phyloP scores from a whole-genome alignment of 2,797 vertebrate genomes.

The Pseudochirops cupreus region DNA sequence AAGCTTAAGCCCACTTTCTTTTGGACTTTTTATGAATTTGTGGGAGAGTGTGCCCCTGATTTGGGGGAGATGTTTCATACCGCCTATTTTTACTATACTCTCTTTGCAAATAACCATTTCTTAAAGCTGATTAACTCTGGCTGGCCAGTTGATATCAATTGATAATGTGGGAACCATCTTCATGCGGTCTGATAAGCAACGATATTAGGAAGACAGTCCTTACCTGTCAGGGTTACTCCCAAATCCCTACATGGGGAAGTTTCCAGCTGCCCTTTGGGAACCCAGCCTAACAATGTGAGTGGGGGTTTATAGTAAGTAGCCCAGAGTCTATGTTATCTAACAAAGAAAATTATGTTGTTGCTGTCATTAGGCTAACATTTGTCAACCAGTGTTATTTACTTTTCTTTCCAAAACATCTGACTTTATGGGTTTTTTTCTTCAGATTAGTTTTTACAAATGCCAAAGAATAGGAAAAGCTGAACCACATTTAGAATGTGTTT shows the following conservation, averaged over 20 bases:
- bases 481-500: neutral
- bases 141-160: neutral
- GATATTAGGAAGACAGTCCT: neutral
- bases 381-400: constrained; percentile 51
- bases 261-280: neutral
- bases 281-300: neutral
- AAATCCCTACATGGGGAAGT: neutral
- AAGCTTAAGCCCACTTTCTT: neutral
- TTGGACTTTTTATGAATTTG: neutral
- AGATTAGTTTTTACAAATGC: constrained; percentile 28
- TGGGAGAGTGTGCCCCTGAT: neutral
- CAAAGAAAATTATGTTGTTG: constrained; percentile 48
- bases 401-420: constrained; percentile 23
- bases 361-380: constrained; percentile 60
- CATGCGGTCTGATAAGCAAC: neutral
- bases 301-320: neutral
- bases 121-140: neutral
- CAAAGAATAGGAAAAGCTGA: neutral
- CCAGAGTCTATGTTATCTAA: constrained; percentile 8
- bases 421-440: constrained; percentile 38
- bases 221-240: neutral
- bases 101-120: neutral
- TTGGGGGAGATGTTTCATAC: neutral
- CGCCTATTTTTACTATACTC: neutral
- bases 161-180: neutral